phyloP scores from a whole-genome alignment of 2,888 invertebrate species.

The Cryptus viduatorius region DNA sequence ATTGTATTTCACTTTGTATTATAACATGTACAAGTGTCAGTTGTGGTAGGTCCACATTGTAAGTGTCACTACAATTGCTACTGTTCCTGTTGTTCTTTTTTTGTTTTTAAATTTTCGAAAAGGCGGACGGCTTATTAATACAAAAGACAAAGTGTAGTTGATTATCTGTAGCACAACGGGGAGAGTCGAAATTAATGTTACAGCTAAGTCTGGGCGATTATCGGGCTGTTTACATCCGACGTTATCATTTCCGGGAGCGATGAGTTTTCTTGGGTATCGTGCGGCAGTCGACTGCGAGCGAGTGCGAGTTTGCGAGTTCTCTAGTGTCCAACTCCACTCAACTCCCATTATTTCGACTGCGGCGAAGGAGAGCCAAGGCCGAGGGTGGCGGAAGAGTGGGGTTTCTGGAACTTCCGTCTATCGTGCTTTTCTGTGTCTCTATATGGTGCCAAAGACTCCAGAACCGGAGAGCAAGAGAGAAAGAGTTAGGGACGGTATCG shows the following conservation, averaged over 20 bases:
- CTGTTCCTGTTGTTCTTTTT: no score
- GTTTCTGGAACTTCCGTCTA: constrained; percentile 29
- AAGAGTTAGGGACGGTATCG: constrained; percentile 17
- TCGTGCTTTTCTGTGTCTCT: constrained; percentile 31
- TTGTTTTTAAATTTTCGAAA: no score
- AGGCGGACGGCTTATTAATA: neutral
- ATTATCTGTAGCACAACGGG: neutral
- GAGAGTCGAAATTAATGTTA: constrained; percentile 23
- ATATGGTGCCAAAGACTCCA: constrained; percentile 23
- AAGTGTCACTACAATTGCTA: no score
- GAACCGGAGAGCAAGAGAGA: neutral
- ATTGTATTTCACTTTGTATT: no score
- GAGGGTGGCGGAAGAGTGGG: no score
- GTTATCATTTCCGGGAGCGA: constrained; percentile 44
- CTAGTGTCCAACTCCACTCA: constrained; percentile 47
- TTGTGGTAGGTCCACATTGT: no score
- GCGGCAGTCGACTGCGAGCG: constrained; percentile 6
- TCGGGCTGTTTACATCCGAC: constrained; percentile 51
- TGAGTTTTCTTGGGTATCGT: constrained; percentile 33
- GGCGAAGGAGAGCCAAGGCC: constrained; percentile 47
- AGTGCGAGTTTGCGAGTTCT: constrained; percentile 17
- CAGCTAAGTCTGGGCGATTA: constrained; percentile 37
- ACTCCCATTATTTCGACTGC: constrained; percentile 59
- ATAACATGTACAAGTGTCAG: no score
- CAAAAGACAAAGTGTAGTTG: neutral